Conservation (phyloP, 2,797 vertebrate genomes). For the Sebastiscus albofasciatus region DNA sequence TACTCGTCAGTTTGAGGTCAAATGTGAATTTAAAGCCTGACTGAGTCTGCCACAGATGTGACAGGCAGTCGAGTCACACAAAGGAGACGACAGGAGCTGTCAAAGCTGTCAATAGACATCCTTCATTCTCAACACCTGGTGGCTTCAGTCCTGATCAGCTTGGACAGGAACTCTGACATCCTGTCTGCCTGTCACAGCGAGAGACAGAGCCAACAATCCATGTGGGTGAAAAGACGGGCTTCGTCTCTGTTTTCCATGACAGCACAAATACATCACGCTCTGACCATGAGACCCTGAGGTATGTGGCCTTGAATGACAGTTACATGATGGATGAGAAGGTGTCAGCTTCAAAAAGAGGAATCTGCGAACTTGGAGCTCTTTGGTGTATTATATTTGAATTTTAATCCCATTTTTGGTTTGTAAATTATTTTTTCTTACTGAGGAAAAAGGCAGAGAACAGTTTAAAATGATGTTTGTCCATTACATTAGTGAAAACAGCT, state of each 20-base stretch:
- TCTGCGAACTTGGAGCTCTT: background rate
- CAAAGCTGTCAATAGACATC: conserved; percentile 20
- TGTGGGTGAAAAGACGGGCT: background rate
- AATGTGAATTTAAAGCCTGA: conserved; percentile 38
- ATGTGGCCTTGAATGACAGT: conserved; percentile 25
- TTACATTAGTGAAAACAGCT: too few species aligned
- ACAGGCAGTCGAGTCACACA: conserved; percentile 2
- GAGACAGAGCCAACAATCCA: background rate
- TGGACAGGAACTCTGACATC: conserved; percentile 12
- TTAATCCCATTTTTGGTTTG: background rate
- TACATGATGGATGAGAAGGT: conserved; percentile 20
- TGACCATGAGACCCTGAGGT: conserved; percentile 1
- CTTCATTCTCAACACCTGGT: conserved; percentile 29
- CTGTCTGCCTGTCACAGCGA: background rate
- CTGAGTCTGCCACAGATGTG: background rate
- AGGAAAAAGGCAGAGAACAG: background rate
- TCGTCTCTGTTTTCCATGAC: background rate
- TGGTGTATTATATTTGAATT: background rate
- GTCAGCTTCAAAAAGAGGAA: conserved; percentile 11
- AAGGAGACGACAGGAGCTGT: conserved; percentile 34
- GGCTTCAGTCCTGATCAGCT: conserved; percentile 28
- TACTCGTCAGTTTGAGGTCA: conserved; percentile 29
- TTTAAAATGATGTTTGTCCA: background rate
- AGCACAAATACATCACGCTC: background rate
- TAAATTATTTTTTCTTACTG: background rate